Conservation (phyloP, 2,797 vertebrate genomes). For the Paguma larvata region DNA sequence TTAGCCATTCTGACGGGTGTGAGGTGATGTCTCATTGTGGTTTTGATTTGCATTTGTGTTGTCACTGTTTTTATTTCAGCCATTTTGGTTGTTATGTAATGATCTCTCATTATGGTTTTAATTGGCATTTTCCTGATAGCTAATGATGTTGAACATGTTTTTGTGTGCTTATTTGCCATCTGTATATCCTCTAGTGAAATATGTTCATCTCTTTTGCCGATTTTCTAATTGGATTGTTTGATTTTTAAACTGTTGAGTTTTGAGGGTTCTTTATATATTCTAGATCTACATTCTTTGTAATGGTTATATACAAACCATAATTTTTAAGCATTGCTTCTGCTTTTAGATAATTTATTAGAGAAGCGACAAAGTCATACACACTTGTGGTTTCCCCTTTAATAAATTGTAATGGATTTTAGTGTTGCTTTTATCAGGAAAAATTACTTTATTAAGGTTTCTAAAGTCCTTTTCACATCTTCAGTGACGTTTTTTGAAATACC, state of each 20-base stretch:
- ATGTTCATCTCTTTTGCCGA: slow-evolving; percentile 4
- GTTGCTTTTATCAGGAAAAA: slow-evolving; percentile 29
- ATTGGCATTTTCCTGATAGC: slow-evolving; percentile 20
- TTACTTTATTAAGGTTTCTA: slow-evolving; percentile 53
- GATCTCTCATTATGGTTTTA: background rate
- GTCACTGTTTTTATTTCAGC: background rate
- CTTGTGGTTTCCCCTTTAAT: slow-evolving; percentile 40
- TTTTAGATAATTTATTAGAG: background rate
- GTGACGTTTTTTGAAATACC: slow-evolving; percentile 47
- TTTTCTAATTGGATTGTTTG: slow-evolving; percentile 46
- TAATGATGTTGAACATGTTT: slow-evolving; percentile 26
- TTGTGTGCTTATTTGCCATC: background rate
- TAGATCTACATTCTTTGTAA: background rate
- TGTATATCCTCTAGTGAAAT: background rate
- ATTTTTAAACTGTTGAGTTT: background rate
- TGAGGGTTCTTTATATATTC: background rate
- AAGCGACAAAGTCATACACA: background rate
- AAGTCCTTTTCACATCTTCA: slow-evolving; percentile 26
- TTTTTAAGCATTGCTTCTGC: background rate
- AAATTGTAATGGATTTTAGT: slow-evolving; percentile 33
- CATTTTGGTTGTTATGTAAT: slow-evolving; percentile 13
- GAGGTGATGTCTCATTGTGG: background rate
- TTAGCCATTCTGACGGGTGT: background rate
- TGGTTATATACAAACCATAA: background rate
- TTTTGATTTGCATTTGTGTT: background rate